Conservation (phyloP, 2,888 invertebrate species). For the Poecilus cupreus region DNA sequence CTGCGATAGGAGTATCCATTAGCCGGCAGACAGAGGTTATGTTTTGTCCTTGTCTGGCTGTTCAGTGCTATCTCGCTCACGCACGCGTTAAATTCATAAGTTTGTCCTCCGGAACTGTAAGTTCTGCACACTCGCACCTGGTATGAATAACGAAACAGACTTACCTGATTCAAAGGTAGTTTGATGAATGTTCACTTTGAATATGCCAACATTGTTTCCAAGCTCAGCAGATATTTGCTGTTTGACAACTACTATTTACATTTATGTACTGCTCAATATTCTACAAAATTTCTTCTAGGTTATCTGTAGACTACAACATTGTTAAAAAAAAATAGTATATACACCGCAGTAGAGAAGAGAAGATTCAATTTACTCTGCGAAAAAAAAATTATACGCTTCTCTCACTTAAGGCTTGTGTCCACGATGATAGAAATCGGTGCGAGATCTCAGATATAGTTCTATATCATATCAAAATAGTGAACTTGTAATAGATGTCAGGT, state of each 20-base stretch:
- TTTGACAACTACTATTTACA: not conserved
- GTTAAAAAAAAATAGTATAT: too few species aligned
- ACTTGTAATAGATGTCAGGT: too few species aligned
- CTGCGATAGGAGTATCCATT: conserved; percentile 33
- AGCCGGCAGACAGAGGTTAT: conserved; percentile 12
- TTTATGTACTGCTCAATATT: not conserved
- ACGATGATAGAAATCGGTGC: too few species aligned
- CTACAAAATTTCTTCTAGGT: too few species aligned
- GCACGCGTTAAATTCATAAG: conserved; percentile 41
- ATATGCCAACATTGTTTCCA: not conserved
- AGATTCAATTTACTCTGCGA: too few species aligned
- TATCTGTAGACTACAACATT: too few species aligned
- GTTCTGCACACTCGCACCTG: conserved; percentile 32
- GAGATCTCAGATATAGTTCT: too few species aligned
- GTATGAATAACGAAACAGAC: conserved; percentile 27
- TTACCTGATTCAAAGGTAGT: conserved; percentile 4
- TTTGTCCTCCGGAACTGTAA: conserved; percentile 12
- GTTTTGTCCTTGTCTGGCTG: not conserved
- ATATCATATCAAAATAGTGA: too few species aligned
- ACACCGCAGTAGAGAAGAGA: too few species aligned
- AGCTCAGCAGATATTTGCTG: not conserved
- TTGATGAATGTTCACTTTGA: conserved; percentile 10
- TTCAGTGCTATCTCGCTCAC: conserved; percentile 26
- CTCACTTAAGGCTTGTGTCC: too few species aligned
- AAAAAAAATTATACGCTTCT: too few species aligned